A percentile compares a stretch with the other conserved stretches of the same genome.
These are phyloP conservation scores for Pinna nobilis DNA, from an alignment of 1,140 invertebrate genomes.

Conservation along the genomic window DNA sequence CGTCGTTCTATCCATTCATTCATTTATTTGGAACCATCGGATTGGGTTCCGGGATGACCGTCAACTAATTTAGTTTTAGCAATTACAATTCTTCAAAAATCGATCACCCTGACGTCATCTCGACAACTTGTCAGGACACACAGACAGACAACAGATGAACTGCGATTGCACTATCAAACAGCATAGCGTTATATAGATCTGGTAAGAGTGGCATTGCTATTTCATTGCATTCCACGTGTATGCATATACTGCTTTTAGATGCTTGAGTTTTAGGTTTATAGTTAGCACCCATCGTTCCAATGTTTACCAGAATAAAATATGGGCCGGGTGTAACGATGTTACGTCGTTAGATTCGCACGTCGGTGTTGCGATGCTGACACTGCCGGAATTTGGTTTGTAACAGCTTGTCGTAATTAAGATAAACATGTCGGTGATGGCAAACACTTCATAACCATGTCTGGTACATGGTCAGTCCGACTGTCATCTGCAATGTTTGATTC, in stretches of 20 bases:
- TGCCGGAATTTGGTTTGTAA: too few relatives aligned
- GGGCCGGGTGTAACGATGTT: neutral
- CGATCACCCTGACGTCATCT: too few relatives aligned
- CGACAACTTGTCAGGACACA: conserved; percentile 43
- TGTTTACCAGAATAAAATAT: neutral
- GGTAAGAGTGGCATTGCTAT: neutral
- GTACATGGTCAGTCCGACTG: too few relatives aligned
- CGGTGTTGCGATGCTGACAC: too few relatives aligned
- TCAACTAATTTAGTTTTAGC: neutral
- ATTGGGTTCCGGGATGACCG: neutral
- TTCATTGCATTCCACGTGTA: neutral
- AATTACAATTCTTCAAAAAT: too few relatives aligned
- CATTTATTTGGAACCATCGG: neutral
- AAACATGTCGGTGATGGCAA: too few relatives aligned
- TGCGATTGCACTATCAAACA: neutral
- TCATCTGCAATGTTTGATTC: too few relatives aligned
- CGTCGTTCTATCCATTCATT: neutral
- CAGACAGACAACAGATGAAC: conserved; percentile 35
- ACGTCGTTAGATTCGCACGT: too few relatives aligned
- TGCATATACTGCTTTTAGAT: neutral
- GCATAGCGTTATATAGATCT: neutral
- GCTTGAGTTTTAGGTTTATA: neutral
- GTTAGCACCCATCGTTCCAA: neutral
- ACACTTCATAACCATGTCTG: too few relatives aligned
- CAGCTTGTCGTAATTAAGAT: too few relatives aligned